Base-by-base conservation (phyloP, 2,888 invertebrate genomes). In the Nymphalis c-album region DNA sequence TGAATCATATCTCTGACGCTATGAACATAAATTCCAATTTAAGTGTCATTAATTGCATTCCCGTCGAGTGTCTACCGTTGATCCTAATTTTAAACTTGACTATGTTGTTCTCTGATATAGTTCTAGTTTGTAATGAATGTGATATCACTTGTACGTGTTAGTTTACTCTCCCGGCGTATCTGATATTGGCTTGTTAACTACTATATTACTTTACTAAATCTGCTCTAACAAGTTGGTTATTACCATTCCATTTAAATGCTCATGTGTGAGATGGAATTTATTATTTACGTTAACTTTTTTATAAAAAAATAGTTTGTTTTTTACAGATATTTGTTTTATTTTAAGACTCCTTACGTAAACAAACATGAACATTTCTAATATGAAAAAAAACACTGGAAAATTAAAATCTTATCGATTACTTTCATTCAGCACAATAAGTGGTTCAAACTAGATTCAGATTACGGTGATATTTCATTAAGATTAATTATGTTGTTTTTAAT, bases 81-180 rank as follows among this genome's bases (percentile, higher is more conserved):
- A 67, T 68, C 68, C 64, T 61, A 64, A 65, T 69, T 71, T 66
- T 62, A 66, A 73, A 64, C 64, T 62, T 59, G 68, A 69, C 69
- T 71, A 73, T 69, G 67, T 67, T 68, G 57, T 63, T 20, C 50
- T 63, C 55, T 61, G 71, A 63, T 71, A 69, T 65, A 69, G 66
- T 72, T 71, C 66, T 70, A 73, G 72, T 74, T 73, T 74, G 68
- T 74, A 71, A 74, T 74, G 71, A 74, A 74, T 74, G 74, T 73
- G 69, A 72, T 73, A 69, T 72, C 69, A 68, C 73, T 71, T 70
- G 74, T 71, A 72, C 68, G 63, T 60, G 62, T 69, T 69, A 72
- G 71, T 74, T 73, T 64, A 60, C 67, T 63, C 73, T 72, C 71
- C 58, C 65, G 72, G 64, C 72, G 69, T 65, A 67, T 71, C 69